Conservation (phyloP, 2,888 invertebrate genomes). For the Lamproptera curius region DNA sequence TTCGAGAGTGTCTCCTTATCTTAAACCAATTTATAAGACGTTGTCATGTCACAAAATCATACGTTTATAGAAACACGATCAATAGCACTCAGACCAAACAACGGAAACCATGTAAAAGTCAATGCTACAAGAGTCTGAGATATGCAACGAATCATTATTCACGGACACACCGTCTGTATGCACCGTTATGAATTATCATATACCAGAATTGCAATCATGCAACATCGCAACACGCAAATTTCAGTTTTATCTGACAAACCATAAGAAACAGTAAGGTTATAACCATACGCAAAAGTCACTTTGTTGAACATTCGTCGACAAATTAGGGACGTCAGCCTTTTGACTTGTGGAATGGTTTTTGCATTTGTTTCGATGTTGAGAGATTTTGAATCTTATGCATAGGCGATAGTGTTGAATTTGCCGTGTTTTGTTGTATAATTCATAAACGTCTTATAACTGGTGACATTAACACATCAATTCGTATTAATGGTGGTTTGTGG, state of each 20-base stretch:
- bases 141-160: slow-evolving; percentile 67
- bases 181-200: slow-evolving; percentile 55
- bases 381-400: slow-evolving; percentile 15
- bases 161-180: slow-evolving; percentile 52
- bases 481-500: slow-evolving; percentile 4
- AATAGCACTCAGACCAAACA: no score
- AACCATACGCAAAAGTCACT: slow-evolving; percentile 15
- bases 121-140: slow-evolving; percentile 32
- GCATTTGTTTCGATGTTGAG: slow-evolving; percentile 8
- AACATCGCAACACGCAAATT: slow-evolving; percentile 25
- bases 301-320: slow-evolving; percentile 36
- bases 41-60: no score
- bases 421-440: slow-evolving; percentile 8
- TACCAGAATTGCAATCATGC: slow-evolving; percentile 14
- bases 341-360: slow-evolving; percentile 12
- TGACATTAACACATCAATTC: slow-evolving; percentile 17
- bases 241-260: slow-evolving; percentile 26
- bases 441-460: slow-evolving; percentile 6
- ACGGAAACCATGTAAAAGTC: slow-evolving; percentile 18
- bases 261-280: slow-evolving; percentile 21
- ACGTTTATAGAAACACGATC: no score
- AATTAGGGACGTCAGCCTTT: slow-evolving; percentile 34
- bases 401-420: slow-evolving; percentile 13
- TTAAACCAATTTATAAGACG: no score
- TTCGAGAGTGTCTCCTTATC: no score